Conservation (phyloP, 1,140 invertebrate species). For the Dendroctonus ponderosae region DNA sequence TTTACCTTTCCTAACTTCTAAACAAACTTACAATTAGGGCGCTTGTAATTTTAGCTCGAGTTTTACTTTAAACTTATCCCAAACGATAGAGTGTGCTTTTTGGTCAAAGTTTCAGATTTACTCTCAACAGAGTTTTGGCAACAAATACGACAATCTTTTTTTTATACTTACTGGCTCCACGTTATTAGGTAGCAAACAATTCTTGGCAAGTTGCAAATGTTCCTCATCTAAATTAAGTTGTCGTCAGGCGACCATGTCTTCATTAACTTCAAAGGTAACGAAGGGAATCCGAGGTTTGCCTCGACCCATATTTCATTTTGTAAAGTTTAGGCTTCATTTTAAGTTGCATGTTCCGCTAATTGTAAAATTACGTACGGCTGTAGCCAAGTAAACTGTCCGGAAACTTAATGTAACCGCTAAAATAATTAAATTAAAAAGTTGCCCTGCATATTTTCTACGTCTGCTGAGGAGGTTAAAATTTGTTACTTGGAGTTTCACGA, state of each 20-base stretch:
- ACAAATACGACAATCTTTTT: neutral
- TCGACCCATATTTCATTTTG: constrained; percentile 23
- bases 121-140: neutral
- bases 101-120: constrained; percentile 1
- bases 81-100: neutral
- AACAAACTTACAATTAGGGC: constrained; percentile 5
- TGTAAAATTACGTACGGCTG: constrained; percentile 18
- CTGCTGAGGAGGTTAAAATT: neutral
- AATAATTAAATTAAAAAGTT: constrained; percentile 24
- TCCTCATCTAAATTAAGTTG: neutral
- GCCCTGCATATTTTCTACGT: neutral
- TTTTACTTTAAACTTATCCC: constrained; percentile 1
- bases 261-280: constrained; percentile 22
- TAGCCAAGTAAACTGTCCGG: constrained; percentile 13
- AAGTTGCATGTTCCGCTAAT: constrained; percentile 11
- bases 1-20: constrained; percentile 1
- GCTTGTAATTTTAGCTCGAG: constrained; percentile 3
- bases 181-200: no score
- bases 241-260: constrained; percentile 5
- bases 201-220: neutral
- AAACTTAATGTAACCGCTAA: constrained; percentile 18
- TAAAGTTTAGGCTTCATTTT: constrained; percentile 21
- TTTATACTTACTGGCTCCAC: no score
- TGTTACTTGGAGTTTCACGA: constrained; percentile 1
- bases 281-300: constrained; percentile 14